These are phyloP conservation scores for Monomorium pharaonis DNA, from an alignment of 1,140 invertebrate species.

Conservation along the genomic window DNA sequence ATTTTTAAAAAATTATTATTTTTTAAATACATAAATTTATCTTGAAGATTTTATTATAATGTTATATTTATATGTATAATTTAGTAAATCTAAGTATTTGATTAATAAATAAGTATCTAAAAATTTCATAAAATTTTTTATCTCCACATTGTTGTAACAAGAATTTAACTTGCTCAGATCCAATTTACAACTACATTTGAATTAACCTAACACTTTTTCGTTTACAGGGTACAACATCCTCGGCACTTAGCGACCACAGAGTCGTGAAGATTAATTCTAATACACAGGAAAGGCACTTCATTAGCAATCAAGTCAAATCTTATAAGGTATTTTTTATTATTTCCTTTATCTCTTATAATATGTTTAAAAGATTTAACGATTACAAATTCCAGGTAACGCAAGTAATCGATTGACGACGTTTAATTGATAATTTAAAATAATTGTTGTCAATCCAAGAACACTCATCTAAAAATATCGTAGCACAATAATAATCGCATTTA, in stretches of 20 bases:
- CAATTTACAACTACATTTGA: background rate
- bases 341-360: background rate
- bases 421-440: background rate
- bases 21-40: background rate
- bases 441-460: background rate
- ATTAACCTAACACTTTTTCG: background rate
- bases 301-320: conserved; percentile 87
- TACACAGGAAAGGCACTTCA: conserved; percentile 79
- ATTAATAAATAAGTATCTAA: background rate
- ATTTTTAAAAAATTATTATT: background rate
- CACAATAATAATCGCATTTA: background rate
- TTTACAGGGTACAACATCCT: conserved; percentile 87
- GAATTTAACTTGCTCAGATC: background rate
- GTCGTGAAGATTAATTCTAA: conserved; percentile 86
- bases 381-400: background rate
- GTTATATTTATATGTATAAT: background rate
- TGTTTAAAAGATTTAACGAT: background rate
- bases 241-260: conserved; percentile 85
- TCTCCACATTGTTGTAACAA: background rate
- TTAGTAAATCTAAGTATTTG: background rate
- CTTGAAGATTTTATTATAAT: background rate
- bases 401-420: background rate
- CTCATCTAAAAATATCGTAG: background rate
- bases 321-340: conserved; percentile 84
- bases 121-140: background rate